Evolutionary conservation across 64 coral and sea anemone species (phyloP), one percentile per base, ranked within the genome.

Genomic region (Porites lutea): DNA sequence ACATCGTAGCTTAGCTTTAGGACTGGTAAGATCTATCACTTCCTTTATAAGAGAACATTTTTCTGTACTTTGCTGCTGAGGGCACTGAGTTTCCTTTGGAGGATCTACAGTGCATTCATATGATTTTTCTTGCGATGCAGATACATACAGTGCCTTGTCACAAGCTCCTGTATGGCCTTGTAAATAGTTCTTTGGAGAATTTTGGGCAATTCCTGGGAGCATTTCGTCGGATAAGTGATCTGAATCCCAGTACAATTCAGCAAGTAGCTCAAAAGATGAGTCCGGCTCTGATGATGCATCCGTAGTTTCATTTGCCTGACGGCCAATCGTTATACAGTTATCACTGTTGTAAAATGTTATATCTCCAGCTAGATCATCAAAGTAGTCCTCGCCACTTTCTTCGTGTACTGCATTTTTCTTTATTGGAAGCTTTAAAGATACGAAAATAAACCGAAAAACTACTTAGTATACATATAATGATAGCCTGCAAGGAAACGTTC

Each of bases 331-430:
- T 19, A 3, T 19, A 8, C 50, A 78, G 50, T 78, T 78, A 10
- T 57, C 50, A 54, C 49, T 60, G 48, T 84, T 63, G 51, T 84
- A 84, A 84, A 84, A 52, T 1, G 62, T 68, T 68, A 68, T 69
- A 15, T 84, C 61, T 21, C 62, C 62, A 48, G 81, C 61, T 18
- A 84, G 47, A 79, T 90, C 77, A 72, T 90, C 77, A 71, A 80
- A 90, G 19, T 71, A 90, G 54, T 55, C 45, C 20, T 81, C 88
- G 47, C 12, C 21, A 71, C 11, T 23, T 23, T 4, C 75, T 23
- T 79, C 75, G 1, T 3, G n/a, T 9, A 37, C 15, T 4, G 46
- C 48, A 14, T 68, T 50, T 14, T 52, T 68, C 12, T 54, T 20
- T 12, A 44, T 6, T 59, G 10, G 18, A 14, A 68, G n/a, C 23